Evolutionary conservation across 2,113 vertebrate species (phyloP).

Genomic region (Nannobrachium achirus): DNA sequence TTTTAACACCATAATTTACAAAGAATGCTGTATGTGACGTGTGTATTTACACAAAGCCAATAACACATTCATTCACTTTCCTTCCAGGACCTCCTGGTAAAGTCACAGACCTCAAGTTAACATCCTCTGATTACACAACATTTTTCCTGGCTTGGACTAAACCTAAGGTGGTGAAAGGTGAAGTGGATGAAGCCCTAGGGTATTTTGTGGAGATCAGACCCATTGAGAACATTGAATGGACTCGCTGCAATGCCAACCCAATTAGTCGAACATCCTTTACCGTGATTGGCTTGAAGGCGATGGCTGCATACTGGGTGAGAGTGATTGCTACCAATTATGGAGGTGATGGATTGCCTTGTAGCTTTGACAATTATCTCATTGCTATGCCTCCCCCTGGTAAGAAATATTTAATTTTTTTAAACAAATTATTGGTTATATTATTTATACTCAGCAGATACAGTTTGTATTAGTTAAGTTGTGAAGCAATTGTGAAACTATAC

Average conservation of each 20-base stretch:
- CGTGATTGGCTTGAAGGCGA: slow-evolving; percentile 81
- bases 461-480: not conserved
- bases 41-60: not conserved
- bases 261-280: slow-evolving; percentile 79
- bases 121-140: slow-evolving; percentile 78
- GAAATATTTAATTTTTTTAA: not conserved
- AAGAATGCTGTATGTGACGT: not conserved
- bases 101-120: slow-evolving; percentile 84
- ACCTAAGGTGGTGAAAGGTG: slow-evolving; percentile 74
- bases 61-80: slow-evolving; percentile 17
- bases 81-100: slow-evolving; percentile 85
- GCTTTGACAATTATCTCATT: slow-evolving; percentile 74
- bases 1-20: no score
- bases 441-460: not conserved
- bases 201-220: slow-evolving; percentile 87
- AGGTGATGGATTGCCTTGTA: slow-evolving; percentile 79
- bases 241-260: slow-evolving; percentile 77
- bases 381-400: slow-evolving; percentile 79
- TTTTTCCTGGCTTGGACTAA: slow-evolving; percentile 86
- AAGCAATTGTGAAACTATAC: no score
- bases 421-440: not conserved
- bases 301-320: slow-evolving; percentile 81
- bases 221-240: slow-evolving; percentile 80
- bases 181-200: slow-evolving; percentile 78
- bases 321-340: slow-evolving; percentile 84